Percentiles rank a stretch among this genome's conserved stretches.
These are phyloP conservation scores for Selenia dentaria DNA, from an alignment of 2,888 invertebrate species.

Conservation along the genomic window DNA sequence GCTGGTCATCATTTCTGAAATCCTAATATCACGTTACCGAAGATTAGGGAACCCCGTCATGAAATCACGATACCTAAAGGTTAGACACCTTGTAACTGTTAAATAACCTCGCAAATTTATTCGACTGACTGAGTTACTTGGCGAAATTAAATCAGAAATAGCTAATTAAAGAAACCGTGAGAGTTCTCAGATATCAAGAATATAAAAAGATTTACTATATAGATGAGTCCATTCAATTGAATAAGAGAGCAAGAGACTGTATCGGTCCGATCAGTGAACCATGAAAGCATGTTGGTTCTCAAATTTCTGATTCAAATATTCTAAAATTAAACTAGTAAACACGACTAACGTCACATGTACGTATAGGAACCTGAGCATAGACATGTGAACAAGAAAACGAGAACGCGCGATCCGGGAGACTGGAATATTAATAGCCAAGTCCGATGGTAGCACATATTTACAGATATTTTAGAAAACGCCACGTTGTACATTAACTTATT, in stretches of 20 bases:
- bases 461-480: constrained; percentile 43
- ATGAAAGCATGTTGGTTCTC: constrained; percentile 19
- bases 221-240: not conserved
- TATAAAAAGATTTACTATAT: not conserved
- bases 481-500: constrained; percentile 30
- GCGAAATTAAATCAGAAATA: not conserved
- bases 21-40: constrained; percentile 18
- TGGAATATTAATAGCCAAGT: constrained; percentile 49
- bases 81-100: constrained; percentile 9
- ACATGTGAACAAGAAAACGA: constrained; percentile 33
- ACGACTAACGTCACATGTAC: constrained; percentile 14
- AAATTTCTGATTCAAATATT: constrained; percentile 20
- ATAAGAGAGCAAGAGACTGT: not conserved
- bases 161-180: not conserved
- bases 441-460: constrained; percentile 30
- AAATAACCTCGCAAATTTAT: not conserved
- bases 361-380: constrained; percentile 23
- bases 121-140: constrained; percentile 1
- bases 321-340: constrained; percentile 26
- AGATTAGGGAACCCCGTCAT: constrained; percentile 14
- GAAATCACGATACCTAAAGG: constrained; percentile 1
- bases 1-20: constrained; percentile 4
- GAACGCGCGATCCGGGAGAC: constrained; percentile 53
- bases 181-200: not conserved
- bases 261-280: constrained; percentile 4